A percentile compares a stretch with the other conserved stretches of the same genome.
These are phyloP conservation scores for Otolemur garnettii DNA, from an alignment of 2,113 vertebrate species.

Conservation along the genomic window DNA sequence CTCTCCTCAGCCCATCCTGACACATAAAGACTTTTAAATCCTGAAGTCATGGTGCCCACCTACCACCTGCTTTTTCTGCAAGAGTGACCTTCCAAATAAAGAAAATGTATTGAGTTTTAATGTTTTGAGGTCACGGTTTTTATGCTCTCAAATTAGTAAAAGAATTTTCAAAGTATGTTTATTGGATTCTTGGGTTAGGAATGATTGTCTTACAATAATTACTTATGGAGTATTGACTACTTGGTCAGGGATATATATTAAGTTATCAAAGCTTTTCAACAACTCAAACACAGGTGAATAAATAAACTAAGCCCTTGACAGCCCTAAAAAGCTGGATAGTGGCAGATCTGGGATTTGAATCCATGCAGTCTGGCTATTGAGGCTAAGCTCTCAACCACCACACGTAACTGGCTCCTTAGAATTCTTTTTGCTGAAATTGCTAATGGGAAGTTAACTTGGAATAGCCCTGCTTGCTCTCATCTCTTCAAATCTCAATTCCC, in stretches of 20 bases:
- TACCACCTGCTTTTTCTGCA: background rate
- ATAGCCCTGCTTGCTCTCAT: background rate
- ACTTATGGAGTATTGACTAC: background rate
- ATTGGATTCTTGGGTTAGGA: background rate
- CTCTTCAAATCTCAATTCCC: background rate
- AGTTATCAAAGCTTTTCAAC: background rate
- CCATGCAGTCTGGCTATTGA: background rate
- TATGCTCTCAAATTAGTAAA: background rate
- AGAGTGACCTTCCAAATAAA: background rate
- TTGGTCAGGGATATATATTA: background rate
- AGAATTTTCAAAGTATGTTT: background rate
- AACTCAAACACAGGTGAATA: background rate
- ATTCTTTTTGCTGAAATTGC: background rate
- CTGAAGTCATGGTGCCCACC: background rate
- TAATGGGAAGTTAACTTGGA: background rate
- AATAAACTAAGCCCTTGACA: background rate
- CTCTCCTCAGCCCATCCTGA: background rate
- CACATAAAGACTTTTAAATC: background rate
- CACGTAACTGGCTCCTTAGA: background rate
- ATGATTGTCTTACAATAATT: background rate
- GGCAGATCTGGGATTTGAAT: background rate
- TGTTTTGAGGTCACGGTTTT: constrained; percentile 15
- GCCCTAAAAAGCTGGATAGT: background rate
- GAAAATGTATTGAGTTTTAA: background rate
- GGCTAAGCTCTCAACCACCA: background rate